Base-by-base conservation (phyloP, 2,113 vertebrate genomes). In the Egretta garzetta region DNA sequence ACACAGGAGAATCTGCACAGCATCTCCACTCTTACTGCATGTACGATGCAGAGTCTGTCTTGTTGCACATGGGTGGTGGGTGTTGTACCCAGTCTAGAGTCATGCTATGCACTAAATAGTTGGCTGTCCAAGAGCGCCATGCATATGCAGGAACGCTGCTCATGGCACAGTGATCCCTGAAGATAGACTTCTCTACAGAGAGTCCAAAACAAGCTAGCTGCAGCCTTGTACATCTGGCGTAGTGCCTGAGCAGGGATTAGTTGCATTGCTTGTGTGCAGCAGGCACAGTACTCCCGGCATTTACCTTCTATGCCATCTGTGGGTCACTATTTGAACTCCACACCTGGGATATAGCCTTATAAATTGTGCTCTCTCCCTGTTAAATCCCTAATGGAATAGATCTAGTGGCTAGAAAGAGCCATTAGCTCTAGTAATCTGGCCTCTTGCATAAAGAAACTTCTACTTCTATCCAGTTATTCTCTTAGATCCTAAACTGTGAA, bases 21-120 rank as follows among this genome's bases (percentile, higher is more conserved):
- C 13, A 39, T 13, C 32, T 37, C 32, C 4, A 14, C 20, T 37
- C 32, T 37, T 68, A 33, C 27, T 59, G 58, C 13, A 9, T 3
- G 23, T 35, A 11, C 1, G 1, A 20, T 37, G 17, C 47, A n/a
- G 24, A 72, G 6, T 10, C 47, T 52, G 10, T 33, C 60, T 1
- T 17, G 28, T 19, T 55, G 53, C 41, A 30, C 7, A 1, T 3
- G 24, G 8, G 5, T 18, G 13, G 16, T 76, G 22, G 8, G 14
- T 75, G 37, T n/a, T 68, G 16, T 50, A 35, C 1, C 1, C 10
- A 8, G 19, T 19, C 16, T 19, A 24, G 6, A 53, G 39, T 32
- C 32, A 16, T 35, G 10, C 4, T 37, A 1, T 21, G 18, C 8
- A 10, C 15, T 74, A 22, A 41, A n/a, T 20, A 8, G 10, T 26